Percentiles rank a stretch among this genome's conserved stretches.
These are phyloP conservation scores for Sula dactylatra DNA, from an alignment of 2,113 vertebrate genomes.

Conservation along the genomic window DNA sequence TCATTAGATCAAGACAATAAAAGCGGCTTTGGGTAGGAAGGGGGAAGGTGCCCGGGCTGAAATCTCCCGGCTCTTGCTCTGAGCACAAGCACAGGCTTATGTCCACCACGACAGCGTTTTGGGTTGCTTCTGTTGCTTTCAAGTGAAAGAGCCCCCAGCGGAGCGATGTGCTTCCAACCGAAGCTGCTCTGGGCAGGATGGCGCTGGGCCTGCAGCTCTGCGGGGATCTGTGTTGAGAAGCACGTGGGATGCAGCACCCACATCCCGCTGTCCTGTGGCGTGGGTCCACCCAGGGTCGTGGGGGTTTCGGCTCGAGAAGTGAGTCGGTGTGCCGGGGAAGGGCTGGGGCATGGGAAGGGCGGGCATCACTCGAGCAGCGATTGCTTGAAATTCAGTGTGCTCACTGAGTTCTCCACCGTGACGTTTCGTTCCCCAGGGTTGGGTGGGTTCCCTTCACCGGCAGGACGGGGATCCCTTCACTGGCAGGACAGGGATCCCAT, in stretches of 20 bases:
- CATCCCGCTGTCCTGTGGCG: background rate
- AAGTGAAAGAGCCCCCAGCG: background rate
- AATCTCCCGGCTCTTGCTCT: background rate
- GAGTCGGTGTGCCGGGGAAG: rapidly evolving
- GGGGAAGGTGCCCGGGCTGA: background rate
- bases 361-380: background rate
- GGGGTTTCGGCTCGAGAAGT: background rate
- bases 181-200: background rate
- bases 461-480: background rate
- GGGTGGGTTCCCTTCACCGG: background rate
- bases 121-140: background rate
- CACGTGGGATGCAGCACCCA: background rate
- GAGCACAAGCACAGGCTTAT: background rate
- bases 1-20: constrained; percentile 68
- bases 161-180: background rate
- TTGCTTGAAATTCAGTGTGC: background rate
- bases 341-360: background rate
- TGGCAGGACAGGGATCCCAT: rapidly evolving
- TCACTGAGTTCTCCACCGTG: background rate
- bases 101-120: background rate
- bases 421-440: background rate
- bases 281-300: rapidly evolving
- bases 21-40: background rate
- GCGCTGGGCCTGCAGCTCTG: background rate
- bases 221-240: rapidly evolving